Evolutionary conservation across 2,888 invertebrate species (phyloP), one percentile per base, ranked within the genome.

Genomic region (Sinohyriopsis cumingii): DNA sequence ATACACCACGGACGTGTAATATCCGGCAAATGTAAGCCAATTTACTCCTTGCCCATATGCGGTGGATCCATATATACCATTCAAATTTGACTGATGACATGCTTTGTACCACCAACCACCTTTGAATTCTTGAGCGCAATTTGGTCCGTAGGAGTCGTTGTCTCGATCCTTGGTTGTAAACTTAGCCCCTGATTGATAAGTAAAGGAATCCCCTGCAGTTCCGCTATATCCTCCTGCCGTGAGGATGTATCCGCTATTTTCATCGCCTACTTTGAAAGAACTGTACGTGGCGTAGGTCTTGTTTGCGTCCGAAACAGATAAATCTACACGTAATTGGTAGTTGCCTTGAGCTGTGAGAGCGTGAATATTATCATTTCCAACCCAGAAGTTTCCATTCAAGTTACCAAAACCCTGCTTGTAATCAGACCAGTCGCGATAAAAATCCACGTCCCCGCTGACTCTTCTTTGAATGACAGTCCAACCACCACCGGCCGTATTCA

Each of bases 321-420:
- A 53, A 25, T 74, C 71, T 6, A 71, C 61, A 20, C 71, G 59
- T 9, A 74, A 22, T 63, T 71, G 68, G 60, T 59, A 53, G 15
- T 62, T 33, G 25, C 63, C 70, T 20, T 22, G 5, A 18, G 19
- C 54, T 6, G 66, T 55, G 54, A 73, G 56, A 18, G 56, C 15
- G 59, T 67, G 56, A 9, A 70, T 24, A 20, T 65, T 55, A 20
- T 70, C 70, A 59, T 67, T 69, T 12, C 73, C 73, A 62, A 70
- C 62, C 70, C 70, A 73, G 60, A 65, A 73, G 24, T 73, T 63
- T 19, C 60, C 61, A 12, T 45, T 57, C 53, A 68, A 59, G 15
- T 67, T 61, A 22, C 73, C 73, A 33, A 73, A 73, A 19, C 73
- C 73, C 62, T 33, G 60, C 63, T 68, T 70, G 59, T 73, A 73